Percentiles rank a stretch among this genome's conserved stretches.
phyloP scores from a whole-genome alignment of 1,140 invertebrate species.

The Apocrypta bakeri region DNA sequence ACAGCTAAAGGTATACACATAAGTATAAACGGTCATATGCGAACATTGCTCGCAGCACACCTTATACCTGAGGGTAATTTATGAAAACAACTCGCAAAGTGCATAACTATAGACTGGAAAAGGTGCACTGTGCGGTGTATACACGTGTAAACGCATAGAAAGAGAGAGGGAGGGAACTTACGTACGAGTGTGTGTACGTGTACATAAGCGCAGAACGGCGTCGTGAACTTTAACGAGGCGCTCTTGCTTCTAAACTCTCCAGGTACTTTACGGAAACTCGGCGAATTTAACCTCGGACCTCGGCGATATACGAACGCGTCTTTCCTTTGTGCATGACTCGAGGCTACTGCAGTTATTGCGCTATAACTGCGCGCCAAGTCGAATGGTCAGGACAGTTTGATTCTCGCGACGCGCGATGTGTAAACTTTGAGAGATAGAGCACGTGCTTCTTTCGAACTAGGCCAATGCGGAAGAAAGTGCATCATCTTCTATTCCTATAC shows the following conservation, averaged over 20 bases:
- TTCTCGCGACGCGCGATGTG: not conserved
- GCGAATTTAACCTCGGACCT: conserved; percentile 36
- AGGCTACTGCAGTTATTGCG: not conserved
- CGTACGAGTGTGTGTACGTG: not conserved
- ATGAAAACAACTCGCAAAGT: conserved; percentile 47
- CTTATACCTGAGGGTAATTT: conserved; percentile 41
- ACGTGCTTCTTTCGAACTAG: conserved; percentile 2
- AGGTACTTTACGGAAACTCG: conserved; percentile 27
- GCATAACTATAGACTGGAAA: conserved; percentile 17
- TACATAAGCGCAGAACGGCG: not conserved
- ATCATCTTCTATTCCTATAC: no score
- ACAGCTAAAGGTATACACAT: no score
- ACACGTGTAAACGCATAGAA: not conserved
- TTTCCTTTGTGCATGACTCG: not conserved
- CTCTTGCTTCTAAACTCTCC: conserved; percentile 33
- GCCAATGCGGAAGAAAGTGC: not conserved
- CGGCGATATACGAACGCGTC: not conserved
- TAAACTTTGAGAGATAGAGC: not conserved
- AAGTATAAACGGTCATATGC: not conserved
- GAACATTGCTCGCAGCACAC: not conserved
- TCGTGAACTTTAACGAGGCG: conserved; percentile 38
- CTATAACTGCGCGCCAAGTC: not conserved
- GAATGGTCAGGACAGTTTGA: not conserved
- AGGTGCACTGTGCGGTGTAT: not conserved
- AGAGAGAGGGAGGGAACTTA: not conserved